Conservation (phyloP, 2,888 invertebrate genomes). For the Nomada fucata region DNA sequence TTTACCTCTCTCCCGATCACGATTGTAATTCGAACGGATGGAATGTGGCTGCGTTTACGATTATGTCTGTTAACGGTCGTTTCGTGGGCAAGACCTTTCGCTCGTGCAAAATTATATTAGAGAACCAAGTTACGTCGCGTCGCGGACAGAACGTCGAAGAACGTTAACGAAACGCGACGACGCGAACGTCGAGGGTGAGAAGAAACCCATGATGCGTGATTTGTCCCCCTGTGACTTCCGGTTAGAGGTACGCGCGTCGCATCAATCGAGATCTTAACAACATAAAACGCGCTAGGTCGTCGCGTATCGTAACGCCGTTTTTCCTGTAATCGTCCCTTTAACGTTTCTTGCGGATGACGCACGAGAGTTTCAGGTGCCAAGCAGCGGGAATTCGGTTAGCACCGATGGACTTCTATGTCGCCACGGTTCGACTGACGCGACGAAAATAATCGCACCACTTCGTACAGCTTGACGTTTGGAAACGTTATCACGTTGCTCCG, state of each 20-base stretch:
- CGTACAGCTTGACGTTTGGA: constrained; percentile 2
- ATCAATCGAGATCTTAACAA: constrained; percentile 21
- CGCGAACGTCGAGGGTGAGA: neutral
- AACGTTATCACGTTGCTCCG: neutral
- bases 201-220: neutral
- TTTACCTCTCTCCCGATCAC: constrained; percentile 40
- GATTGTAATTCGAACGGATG: constrained; percentile 68
- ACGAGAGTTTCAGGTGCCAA: neutral
- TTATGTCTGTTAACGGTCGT: constrained; percentile 60
- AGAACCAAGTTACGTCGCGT: constrained; percentile 45
- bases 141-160: neutral
- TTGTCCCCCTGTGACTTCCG: neutral
- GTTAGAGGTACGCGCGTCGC: neutral
- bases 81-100: constrained; percentile 55
- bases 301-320: constrained; percentile 15
- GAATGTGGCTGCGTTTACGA: constrained; percentile 69
- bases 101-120: constrained; percentile 53
- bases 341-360: neutral
- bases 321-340: neutral
- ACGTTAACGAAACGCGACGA: constrained; percentile 19
- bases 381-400: neutral
- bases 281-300: constrained; percentile 11
- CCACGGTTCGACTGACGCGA: neutral
- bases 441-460: neutral
- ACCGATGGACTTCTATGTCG: neutral